A percentile compares a stretch with the other conserved stretches of the same genome.
These are phyloP conservation scores for Ditylenchus weischeri DNA, from an alignment of 2,888 invertebrate species.

Conservation along the genomic window DNA sequence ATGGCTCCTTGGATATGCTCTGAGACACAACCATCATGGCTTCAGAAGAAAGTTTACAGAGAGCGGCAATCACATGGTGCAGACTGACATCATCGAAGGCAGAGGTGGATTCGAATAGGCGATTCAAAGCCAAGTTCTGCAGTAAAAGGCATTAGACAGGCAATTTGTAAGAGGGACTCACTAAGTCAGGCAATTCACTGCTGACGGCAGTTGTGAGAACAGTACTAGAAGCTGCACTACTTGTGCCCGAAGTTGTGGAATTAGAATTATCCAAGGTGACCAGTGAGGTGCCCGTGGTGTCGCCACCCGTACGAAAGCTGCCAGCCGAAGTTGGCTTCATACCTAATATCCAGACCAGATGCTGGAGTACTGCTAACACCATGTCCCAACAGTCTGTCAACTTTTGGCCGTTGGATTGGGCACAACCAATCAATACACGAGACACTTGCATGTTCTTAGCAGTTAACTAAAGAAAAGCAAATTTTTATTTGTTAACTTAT, in stretches of 20 bases:
- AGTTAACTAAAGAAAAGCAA: slow-evolving; percentile 67
- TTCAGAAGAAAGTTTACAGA: slow-evolving; percentile 90
- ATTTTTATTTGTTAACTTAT: no score
- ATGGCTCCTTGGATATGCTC: slow-evolving; percentile 66
- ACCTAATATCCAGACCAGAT: slow-evolving; percentile 85
- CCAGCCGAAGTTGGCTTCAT: slow-evolving; percentile 90
- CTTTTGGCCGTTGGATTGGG: slow-evolving; percentile 85
- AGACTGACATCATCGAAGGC: slow-evolving; percentile 61
- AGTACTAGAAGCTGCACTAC: slow-evolving; percentile 55
- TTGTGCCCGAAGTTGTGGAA: slow-evolving; percentile 23
- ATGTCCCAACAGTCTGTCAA: slow-evolving; percentile 92
- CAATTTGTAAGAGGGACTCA: slow-evolving; percentile 35
- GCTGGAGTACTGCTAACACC: slow-evolving; percentile 81
- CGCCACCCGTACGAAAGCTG: slow-evolving; percentile 66
- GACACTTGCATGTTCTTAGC: slow-evolving; percentile 95
- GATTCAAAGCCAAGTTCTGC: slow-evolving; percentile 33
- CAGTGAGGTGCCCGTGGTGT: slow-evolving; percentile 31
- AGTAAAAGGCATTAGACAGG: neutral
- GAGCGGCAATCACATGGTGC: slow-evolving; percentile 90
- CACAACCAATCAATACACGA: slow-evolving; percentile 81
- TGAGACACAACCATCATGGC: slow-evolving; percentile 62
- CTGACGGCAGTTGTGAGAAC: slow-evolving; percentile 92
- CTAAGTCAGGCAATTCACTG: slow-evolving; percentile 83
- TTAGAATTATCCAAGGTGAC: slow-evolving; percentile 13
- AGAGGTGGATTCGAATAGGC: slow-evolving; percentile 39